Evolutionary conservation across 2,797 vertebrate species (phyloP), one percentile per base, ranked within the genome.

Genomic region (Poecilia picta): DNA sequence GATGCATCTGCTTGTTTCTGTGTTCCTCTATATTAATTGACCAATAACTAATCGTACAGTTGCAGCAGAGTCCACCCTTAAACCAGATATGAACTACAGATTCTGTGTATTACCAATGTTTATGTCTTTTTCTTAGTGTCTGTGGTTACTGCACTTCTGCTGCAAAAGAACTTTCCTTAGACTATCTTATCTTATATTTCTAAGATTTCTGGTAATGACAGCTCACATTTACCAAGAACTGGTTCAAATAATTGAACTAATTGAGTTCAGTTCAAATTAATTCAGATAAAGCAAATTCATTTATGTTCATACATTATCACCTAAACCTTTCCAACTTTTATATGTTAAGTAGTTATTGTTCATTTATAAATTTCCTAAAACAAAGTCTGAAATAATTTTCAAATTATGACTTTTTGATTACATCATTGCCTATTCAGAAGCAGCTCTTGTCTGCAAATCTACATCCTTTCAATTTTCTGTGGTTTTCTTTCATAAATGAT

Each of bases 361-460:
- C 59, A 36, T 64, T 64, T 28, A 64, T 36, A 31, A 33, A 36
- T 33, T 36, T 64, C 7, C 18, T 18, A 62, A 33, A 62, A 33
- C 13, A 33, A 64, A 64, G 57, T 33, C 43, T 59, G 41, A 77
- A 28, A 25, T 55, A 77, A 72, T 64, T 74, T 39, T 16, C 18
- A 64, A 18, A 59, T 59, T 15, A 28, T 53, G 3, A 55, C 28
- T 5, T 64, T 64, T 36, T 33, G 2, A 33, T 64, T 36, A 33
- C 15, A 64, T 36, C 31, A 36, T 64, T 36, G 13, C 6, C 59
- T 33, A 31, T 59, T 31, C 12, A 13, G 25, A 28, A n/a, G 5
- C 28, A 31, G 28, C 28, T 31, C 15, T 59, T 59, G 57, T 31
- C 28, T 16, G 59, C 2, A 18, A 31, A 62, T 16, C 18, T 18